Conservation (phyloP, 92 coral and sea anemone species). For the Diadumene lineata region DNA sequence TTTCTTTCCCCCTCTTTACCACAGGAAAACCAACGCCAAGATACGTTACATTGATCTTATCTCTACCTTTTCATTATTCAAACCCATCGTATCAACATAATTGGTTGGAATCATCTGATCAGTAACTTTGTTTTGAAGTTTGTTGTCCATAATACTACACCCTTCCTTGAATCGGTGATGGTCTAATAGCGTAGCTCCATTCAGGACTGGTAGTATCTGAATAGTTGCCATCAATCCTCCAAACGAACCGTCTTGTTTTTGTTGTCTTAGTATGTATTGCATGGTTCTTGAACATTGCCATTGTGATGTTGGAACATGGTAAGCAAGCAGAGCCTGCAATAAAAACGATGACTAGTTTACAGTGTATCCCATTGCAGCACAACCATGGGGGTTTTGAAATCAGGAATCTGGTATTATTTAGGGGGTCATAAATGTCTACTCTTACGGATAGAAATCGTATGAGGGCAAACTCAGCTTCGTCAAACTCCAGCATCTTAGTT, state of each 20-base stretch:
- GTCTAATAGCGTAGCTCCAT: conserved; percentile 4
- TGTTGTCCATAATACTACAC: background rate
- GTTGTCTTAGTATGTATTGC: conserved; percentile 17
- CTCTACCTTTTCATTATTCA: background rate
- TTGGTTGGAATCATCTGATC: background rate
- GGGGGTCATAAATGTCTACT: too few relatives aligned
- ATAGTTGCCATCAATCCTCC: conserved; percentile 29
- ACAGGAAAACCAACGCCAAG: too few relatives aligned
- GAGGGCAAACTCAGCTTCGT: too few relatives aligned
- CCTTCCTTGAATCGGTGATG: background rate
- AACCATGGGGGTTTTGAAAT: too few relatives aligned
- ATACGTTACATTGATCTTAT: too few relatives aligned
- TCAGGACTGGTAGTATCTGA: conserved; percentile 18
- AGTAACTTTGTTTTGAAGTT: background rate
- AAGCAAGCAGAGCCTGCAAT: conserved; percentile 9
- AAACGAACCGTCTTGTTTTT: conserved; percentile 25
- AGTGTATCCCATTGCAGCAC: too few relatives aligned
- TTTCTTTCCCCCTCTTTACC: too few relatives aligned
- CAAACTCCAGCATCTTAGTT: too few relatives aligned
- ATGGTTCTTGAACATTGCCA: conserved; percentile 23
- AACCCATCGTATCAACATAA: background rate
- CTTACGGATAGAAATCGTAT: too few relatives aligned
- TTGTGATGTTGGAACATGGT: background rate
- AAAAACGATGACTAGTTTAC: background rate
- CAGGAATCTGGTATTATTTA: too few relatives aligned